phyloP scores from a whole-genome alignment of 2,888 invertebrate genomes.

The Trissolcus japonicus region DNA sequence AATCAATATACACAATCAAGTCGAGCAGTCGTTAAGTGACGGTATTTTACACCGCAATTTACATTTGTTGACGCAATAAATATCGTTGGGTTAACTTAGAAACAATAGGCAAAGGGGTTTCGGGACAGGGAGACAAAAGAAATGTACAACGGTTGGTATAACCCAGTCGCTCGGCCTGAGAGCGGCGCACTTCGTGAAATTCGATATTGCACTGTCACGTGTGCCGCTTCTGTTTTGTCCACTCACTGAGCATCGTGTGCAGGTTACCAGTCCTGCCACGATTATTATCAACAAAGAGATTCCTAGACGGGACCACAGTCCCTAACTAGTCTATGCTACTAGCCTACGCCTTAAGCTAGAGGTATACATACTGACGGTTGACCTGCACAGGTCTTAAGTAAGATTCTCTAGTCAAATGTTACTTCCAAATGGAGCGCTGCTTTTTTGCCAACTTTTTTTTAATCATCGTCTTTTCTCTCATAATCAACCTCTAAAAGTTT shows the following conservation, averaged over 20 bases:
- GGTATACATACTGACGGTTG: slow-evolving; percentile 75
- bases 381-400: slow-evolving; percentile 67
- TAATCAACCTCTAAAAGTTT: slow-evolving; percentile 18
- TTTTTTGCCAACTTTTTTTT: slow-evolving; percentile 14
- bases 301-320: slow-evolving; percentile 73
- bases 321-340: slow-evolving; percentile 68
- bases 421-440: slow-evolving; percentile 43
- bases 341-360: slow-evolving; percentile 73
- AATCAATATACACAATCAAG: slow-evolving; percentile 73
- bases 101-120: slow-evolving; percentile 9
- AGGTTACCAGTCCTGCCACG: slow-evolving; percentile 62
- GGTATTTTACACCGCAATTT: slow-evolving; percentile 71
- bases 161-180: slow-evolving; percentile 18
- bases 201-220: slow-evolving; percentile 68
- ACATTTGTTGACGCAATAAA: slow-evolving; percentile 74
- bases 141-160: slow-evolving; percentile 73
- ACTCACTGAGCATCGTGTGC: slow-evolving; percentile 36
- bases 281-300: slow-evolving; percentile 74
- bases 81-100: slow-evolving; percentile 65
- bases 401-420: slow-evolving; percentile 58
- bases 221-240: slow-evolving; percentile 38
- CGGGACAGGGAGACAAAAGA: slow-evolving; percentile 60
- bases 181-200: slow-evolving; percentile 45
- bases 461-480: slow-evolving; percentile 22
- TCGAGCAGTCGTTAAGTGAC: slow-evolving; percentile 72